A percentile compares a stretch with the other conserved stretches of the same genome.
Evolutionary conservation across 2,797 vertebrate genomes (phyloP).

Genomic region (Falco cherrug): DNA sequence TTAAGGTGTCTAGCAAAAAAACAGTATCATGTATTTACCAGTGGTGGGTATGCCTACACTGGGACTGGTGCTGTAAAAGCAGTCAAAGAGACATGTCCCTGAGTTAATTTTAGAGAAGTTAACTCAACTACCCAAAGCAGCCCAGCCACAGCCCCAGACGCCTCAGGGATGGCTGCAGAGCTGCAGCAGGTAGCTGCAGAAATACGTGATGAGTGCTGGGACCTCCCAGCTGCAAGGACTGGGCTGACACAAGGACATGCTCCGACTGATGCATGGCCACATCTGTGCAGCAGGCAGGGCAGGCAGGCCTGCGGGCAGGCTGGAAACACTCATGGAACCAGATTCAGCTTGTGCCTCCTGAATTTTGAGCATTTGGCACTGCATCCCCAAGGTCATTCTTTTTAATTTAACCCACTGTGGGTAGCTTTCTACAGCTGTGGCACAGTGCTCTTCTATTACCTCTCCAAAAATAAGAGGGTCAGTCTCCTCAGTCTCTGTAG

Average conservation of each 20-base stretch:
- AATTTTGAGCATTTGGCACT: neutral
- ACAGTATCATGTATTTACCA: neutral
- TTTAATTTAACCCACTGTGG: neutral
- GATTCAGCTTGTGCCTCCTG: neutral
- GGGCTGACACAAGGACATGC: neutral
- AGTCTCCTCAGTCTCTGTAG: neutral
- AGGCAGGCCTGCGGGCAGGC: neutral
- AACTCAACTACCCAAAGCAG: neutral
- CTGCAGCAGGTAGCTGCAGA: neutral
- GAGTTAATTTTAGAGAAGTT: neutral
- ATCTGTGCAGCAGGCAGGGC: neutral
- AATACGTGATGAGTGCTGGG: neutral
- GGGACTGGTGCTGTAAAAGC: neutral
- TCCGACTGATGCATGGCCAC: fast-evolving
- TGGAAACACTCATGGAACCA: neutral
- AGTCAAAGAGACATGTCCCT: neutral
- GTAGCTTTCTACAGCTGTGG: neutral
- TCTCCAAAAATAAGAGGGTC: neutral
- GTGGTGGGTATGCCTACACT: neutral
- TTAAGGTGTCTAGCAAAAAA: neutral
- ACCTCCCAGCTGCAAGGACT: fast-evolving
- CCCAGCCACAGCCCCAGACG: neutral
- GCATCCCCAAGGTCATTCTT: neutral
- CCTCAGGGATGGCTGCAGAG: neutral
- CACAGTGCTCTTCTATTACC: fast-evolving